These are phyloP conservation scores for Cygnus olor DNA, from an alignment of 2,797 vertebrate genomes.

Conservation along the genomic window DNA sequence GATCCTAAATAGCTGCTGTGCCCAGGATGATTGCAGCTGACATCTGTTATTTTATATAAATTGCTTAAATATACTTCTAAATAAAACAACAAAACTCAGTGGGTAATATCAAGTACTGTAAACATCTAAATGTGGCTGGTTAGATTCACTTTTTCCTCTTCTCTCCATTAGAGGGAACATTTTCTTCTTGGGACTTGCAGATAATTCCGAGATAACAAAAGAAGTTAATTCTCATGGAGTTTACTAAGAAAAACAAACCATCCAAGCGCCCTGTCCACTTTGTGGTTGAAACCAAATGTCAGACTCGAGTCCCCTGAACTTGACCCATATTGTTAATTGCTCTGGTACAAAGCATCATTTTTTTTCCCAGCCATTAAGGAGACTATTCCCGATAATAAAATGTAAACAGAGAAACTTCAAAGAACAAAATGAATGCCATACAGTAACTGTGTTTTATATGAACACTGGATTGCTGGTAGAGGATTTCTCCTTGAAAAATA, in stretches of 20 bases:
- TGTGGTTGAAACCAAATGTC: background rate
- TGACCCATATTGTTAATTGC: background rate
- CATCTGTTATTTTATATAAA: background rate
- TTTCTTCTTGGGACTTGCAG: background rate
- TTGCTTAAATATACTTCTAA: constrained; percentile 7
- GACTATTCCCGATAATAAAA: constrained; percentile 28
- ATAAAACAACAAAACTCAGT: background rate
- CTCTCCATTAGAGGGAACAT: constrained; percentile 31
- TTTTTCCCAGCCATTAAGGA: background rate
- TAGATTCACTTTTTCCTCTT: background rate
- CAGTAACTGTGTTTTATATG: background rate
- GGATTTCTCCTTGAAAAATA: background rate
- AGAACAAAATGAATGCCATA: background rate
- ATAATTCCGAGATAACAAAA: background rate
- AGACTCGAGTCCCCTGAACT: background rate
- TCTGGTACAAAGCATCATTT: background rate
- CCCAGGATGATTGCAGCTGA: background rate
- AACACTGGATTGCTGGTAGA: background rate
- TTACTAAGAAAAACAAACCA: background rate
- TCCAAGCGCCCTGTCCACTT: background rate
- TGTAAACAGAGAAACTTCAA: constrained; percentile 56
- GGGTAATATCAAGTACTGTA: background rate
- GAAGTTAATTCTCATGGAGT: background rate
- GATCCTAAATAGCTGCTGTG: background rate
- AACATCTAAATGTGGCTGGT: background rate